Evolutionary conservation across 1,140 invertebrate genomes (phyloP).

Genomic region (Apis laboriosa): DNA sequence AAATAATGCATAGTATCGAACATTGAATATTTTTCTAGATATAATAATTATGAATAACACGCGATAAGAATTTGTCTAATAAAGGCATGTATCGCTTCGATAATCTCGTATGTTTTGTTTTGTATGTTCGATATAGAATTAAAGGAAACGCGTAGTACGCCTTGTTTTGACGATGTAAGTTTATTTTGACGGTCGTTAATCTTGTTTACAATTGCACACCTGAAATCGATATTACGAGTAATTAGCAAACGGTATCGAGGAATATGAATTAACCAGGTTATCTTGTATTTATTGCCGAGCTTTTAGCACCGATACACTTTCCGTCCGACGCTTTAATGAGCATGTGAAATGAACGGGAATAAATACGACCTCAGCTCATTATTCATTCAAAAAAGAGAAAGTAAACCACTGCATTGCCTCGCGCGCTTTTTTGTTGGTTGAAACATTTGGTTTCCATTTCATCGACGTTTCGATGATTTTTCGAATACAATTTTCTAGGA

Average conservation of each 20-base stretch:
- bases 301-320: constrained; percentile 41
- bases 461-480: not conserved
- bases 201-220: constrained; percentile 7
- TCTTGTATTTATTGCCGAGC: constrained; percentile 43
- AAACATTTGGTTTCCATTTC: not conserved
- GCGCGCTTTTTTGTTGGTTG: not conserved
- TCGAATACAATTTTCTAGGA: not conserved
- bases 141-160: not conserved
- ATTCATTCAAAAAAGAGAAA: constrained; percentile 17
- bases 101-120: not conserved
- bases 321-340: constrained; percentile 36
- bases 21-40: not conserved
- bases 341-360: constrained; percentile 19
- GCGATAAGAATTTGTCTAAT: not conserved
- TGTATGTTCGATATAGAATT: not conserved
- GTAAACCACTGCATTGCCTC: not conserved
- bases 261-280: constrained; percentile 39
- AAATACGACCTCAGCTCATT: constrained; percentile 28
- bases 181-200: constrained; percentile 30
- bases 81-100: not conserved
- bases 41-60: not conserved
- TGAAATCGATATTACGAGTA: constrained; percentile 33
- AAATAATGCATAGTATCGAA: too few relatives aligned
- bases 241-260: constrained; percentile 24
- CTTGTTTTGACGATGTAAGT: constrained; percentile 17